Conservation (phyloP, 1,140 invertebrate species). For the Nasonia vitripennis region DNA sequence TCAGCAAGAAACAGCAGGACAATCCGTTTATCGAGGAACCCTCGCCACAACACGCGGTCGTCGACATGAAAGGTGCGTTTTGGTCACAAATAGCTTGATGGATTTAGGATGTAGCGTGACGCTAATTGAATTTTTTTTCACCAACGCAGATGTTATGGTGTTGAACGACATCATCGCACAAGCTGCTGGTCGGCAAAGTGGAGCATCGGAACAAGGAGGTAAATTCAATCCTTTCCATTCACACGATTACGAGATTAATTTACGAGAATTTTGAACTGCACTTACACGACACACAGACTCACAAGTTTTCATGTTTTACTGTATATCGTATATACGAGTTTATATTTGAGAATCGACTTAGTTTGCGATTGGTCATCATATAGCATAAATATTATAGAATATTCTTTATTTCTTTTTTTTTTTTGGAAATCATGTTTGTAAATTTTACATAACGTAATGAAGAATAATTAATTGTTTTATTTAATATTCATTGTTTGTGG, state of each 20-base stretch:
- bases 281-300: slow-evolving; percentile 34
- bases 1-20: slow-evolving; percentile 91
- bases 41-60: slow-evolving; percentile 89
- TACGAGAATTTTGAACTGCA: slow-evolving; percentile 7
- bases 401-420: background rate
- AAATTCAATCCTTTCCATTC: slow-evolving; percentile 66
- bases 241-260: background rate
- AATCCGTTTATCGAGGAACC: slow-evolving; percentile 95
- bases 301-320: slow-evolving; percentile 32
- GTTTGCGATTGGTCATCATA: slow-evolving; percentile 1
- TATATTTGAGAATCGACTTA: background rate
- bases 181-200: slow-evolving; percentile 90
- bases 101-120: background rate
- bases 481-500: background rate
- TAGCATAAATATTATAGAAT: background rate
- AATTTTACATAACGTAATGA: background rate
- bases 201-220: slow-evolving; percentile 91
- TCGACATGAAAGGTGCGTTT: slow-evolving; percentile 93
- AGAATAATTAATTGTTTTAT: background rate
- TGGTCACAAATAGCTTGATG: background rate
- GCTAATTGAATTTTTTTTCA: slow-evolving; percentile 49
- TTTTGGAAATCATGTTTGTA: background rate
- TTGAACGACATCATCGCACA: slow-evolving; percentile 98
- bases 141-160: slow-evolving; percentile 94
- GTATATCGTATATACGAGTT: background rate